Percentiles rank a stretch among this genome's conserved stretches.
phyloP scores from a whole-genome alignment of 2,113 vertebrate species.

The Lycocorax pyrrhopterus region DNA sequence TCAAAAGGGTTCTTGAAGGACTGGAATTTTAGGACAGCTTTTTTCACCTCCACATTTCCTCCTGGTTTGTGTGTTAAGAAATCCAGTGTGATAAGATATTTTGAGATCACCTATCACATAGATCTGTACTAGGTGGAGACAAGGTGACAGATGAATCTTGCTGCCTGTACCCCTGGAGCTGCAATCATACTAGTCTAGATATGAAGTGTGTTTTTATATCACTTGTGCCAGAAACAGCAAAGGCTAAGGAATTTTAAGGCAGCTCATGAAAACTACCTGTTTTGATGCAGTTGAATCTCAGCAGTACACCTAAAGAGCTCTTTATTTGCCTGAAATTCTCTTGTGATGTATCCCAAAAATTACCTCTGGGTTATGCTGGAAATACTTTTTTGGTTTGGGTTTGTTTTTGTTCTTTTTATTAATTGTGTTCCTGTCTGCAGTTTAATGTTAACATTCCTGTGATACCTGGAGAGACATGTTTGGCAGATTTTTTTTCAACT shows the following conservation, averaged over 20 bases:
- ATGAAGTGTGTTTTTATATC: background rate
- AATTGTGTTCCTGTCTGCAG: background rate
- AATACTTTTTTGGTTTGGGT: background rate
- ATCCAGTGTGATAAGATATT: background rate
- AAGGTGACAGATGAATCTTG: constrained; percentile 27
- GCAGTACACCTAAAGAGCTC: background rate
- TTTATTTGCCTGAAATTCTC: background rate
- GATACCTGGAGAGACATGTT: background rate
- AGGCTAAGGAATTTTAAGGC: background rate
- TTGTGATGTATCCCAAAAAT: background rate
- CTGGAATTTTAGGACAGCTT: background rate
- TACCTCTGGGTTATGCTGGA: background rate
- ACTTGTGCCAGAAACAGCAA: background rate
- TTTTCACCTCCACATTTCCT: constrained; percentile 13
- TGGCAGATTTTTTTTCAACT: background rate
- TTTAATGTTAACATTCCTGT: background rate
- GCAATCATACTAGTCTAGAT: background rate
- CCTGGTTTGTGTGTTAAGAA: background rate
- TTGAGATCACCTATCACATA: constrained; percentile 17
- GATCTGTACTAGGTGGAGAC: constrained; percentile 4
- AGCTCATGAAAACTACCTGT: background rate
- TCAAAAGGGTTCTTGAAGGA: background rate
- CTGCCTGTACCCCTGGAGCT: constrained; percentile 7
- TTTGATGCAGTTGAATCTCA: background rate
- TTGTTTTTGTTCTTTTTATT: background rate